Evolutionary conservation across 2,797 vertebrate species (phyloP), one percentile per base, ranked within the genome.

Genomic region (Delichon dasypus): DNA sequence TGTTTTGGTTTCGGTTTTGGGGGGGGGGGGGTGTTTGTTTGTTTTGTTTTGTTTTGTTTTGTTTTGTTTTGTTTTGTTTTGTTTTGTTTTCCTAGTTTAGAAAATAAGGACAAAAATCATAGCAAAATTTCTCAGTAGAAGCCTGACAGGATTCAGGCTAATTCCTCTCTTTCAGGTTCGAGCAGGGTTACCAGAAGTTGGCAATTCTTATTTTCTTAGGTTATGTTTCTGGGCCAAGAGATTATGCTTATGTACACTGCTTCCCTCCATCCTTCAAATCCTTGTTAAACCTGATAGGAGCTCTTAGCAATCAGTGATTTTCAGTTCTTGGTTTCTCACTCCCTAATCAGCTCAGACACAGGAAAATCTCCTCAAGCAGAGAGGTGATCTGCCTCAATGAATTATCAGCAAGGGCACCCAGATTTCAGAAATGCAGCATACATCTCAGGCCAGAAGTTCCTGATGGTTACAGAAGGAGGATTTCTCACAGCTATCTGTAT

Each of bases 11-110:
- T n/a, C n/a, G n/a, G n/a, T n/a, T n/a, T n/a, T n/a, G 30, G 7
- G 0, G 9, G 10, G 36, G 10, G 10, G 36, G 36, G 38, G 8
- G 38, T 38, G 38, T n/a, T n/a, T n/a, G n/a, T n/a, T n/a, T n/a
- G n/a, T n/a, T n/a, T 36, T 36, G n/a, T n/a, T n/a, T n/a, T n/a
- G n/a, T 36, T 36, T 36, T 36, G 9, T 36, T 36, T 36, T 36
- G 9, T 36, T 36, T 36, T 36, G 9, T 36, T 36, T 36, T 36
- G 11, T 40, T 11, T 5, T 17, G 26, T 50, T 13, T 8, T 34
- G 36, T 57, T 51, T 64, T 19, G 26, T 60, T 57, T 27, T 38
- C 9, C 10, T 47, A 27, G 8, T 78, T 71, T 38, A 81, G 34
- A 61, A 92, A 84, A 72, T 29, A 81, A 30, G 9, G 10, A 75